These are phyloP conservation scores for Heteromurus nitidus DNA, from an alignment of 2,888 invertebrate species.

Conservation along the genomic window DNA sequence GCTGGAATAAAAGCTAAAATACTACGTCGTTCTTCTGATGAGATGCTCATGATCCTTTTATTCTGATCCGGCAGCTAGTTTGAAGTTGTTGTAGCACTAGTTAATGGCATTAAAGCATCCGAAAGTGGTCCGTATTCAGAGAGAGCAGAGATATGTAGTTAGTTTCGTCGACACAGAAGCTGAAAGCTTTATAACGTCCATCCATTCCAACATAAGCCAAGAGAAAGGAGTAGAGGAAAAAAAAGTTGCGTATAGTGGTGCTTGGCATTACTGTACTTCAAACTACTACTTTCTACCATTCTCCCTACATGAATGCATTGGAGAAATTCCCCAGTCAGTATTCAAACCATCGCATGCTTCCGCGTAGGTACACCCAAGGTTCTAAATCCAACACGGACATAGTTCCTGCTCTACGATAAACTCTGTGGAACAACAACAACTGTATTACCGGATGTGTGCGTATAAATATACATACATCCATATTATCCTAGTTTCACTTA, in stretches of 20 bases:
- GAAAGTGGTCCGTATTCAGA: neutral
- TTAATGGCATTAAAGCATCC: conserved; percentile 50
- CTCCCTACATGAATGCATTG: neutral
- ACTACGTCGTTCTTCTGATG: conserved; percentile 12
- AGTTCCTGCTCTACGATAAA: conserved; percentile 8
- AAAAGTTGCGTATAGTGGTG: neutral
- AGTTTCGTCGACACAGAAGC: conserved; percentile 7
- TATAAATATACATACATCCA: too few relatives aligned
- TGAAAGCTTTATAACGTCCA: conserved; percentile 59
- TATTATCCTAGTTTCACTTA: neutral
- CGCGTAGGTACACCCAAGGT: conserved; percentile 36
- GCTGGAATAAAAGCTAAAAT: conserved; percentile 42
- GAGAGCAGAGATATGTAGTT: too few relatives aligned
- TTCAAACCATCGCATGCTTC: conserved; percentile 53
- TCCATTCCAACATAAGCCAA: conserved; percentile 20
- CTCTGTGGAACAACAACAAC: conserved; percentile 49
- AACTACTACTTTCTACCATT: neutral
- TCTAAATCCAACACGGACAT: conserved; percentile 52
- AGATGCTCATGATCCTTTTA: conserved; percentile 53
- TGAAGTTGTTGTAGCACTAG: conserved; percentile 26
- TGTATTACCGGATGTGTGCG: neutral
- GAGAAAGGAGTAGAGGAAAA: neutral
- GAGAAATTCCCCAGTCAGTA: conserved; percentile 53
- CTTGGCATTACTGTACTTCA: conserved; percentile 40
- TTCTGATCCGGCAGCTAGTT: conserved; percentile 50